phyloP scores from a whole-genome alignment of 2,797 vertebrate genomes.

The Alca torda region DNA sequence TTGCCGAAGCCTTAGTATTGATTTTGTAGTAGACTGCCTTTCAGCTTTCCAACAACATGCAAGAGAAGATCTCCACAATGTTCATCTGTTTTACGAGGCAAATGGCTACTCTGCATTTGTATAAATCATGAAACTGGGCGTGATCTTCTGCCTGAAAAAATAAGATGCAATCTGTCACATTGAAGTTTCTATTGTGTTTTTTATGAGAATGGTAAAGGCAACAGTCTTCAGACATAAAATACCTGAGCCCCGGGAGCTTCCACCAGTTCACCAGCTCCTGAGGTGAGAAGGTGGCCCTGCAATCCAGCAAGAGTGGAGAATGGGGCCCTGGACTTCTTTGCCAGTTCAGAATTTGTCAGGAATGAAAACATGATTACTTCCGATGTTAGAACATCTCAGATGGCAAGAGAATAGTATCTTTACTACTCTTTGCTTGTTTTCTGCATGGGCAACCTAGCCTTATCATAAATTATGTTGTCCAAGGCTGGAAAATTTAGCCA shows the following conservation, averaged over 20 bases:
- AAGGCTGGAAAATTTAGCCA: background rate
- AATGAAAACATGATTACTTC: background rate
- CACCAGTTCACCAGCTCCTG: background rate
- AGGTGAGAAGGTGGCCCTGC: background rate
- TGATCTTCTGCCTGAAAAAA: background rate
- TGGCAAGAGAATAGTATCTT: background rate
- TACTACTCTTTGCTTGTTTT: background rate
- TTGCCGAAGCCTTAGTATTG: background rate
- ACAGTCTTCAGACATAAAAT: background rate
- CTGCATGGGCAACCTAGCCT: background rate
- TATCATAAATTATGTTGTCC: background rate
- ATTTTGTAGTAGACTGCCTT: background rate
- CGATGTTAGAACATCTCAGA: background rate
- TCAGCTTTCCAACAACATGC: background rate
- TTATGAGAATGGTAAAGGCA: background rate
- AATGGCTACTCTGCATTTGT: background rate
- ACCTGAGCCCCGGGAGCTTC: background rate
- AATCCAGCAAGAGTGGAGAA: background rate
- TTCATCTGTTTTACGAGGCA: background rate
- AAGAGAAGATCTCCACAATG: background rate
- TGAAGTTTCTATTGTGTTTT: background rate
- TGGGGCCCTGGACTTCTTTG: background rate
- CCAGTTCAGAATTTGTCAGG: background rate
- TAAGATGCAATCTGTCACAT: background rate
- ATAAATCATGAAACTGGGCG: background rate